A percentile compares a stretch with the other conserved stretches of the same genome.
These are phyloP conservation scores for Ptychochromis oligacanthus DNA, from an alignment of 2,113 vertebrate genomes.

Conservation along the genomic window DNA sequence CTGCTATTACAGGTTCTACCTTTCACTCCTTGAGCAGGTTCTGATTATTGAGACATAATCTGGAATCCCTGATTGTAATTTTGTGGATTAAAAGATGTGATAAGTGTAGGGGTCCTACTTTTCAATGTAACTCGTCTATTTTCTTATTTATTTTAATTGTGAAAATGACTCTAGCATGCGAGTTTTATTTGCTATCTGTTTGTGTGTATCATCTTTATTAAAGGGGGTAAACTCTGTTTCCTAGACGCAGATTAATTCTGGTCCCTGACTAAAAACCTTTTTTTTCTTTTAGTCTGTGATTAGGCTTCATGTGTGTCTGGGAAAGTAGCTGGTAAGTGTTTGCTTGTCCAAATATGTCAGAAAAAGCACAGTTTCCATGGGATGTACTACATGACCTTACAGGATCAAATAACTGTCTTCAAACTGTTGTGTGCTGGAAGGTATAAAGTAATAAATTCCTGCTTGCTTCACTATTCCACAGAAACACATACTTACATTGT, in stretches of 20 bases:
- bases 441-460: no score
- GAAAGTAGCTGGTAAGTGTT: neutral
- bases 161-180: neutral
- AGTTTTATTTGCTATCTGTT: neutral
- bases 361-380: neutral
- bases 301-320: fast-evolving
- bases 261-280: neutral
- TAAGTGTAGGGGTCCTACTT: neutral
- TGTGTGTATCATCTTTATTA: neutral
- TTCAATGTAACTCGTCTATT: neutral
- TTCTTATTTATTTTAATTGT: neutral
- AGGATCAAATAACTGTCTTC: neutral
- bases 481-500: no score
- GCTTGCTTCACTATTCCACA: no score
- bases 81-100: neutral
- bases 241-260: neutral
- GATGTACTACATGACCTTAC: neutral
- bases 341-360: neutral
- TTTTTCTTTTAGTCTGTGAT: neutral
- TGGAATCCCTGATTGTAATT: neutral
- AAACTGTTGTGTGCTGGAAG: no score
- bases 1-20: no score
- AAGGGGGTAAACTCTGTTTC: neutral
- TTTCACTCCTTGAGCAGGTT: no score
- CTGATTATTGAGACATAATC: no score